These are phyloP conservation scores for Mesocricetus auratus DNA, from an alignment of 2,113 vertebrate genomes.

Conservation along the genomic window DNA sequence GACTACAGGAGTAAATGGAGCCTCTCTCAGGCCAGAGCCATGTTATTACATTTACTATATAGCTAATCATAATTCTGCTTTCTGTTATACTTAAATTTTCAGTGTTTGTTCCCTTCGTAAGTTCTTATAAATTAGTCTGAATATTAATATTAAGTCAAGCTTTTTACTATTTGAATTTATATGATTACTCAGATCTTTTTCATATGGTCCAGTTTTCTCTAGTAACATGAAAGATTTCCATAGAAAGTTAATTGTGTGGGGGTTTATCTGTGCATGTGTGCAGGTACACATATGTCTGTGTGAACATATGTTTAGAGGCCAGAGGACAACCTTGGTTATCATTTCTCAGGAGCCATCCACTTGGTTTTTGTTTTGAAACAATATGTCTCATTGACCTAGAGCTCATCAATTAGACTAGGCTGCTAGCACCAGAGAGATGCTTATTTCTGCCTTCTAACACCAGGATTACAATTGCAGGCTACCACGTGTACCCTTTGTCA, in stretches of 20 bases:
- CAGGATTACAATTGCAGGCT: neutral
- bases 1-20: neutral
- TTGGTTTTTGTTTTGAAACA: neutral
- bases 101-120: neutral
- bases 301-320: neutral
- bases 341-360: neutral
- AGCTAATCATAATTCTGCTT: neutral
- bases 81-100: neutral
- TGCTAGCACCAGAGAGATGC: neutral
- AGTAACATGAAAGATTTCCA: neutral
- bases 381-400: neutral
- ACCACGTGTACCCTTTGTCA: neutral
- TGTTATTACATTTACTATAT: neutral
- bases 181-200: neutral
- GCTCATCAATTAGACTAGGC: neutral
- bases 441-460: neutral
- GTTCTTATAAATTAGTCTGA: constrained; percentile 48
- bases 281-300: neutral
- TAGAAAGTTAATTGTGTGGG: neutral
- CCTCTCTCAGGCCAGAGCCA: neutral
- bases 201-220: constrained; percentile 4
- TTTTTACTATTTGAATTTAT: constrained; percentile 47
- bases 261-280: neutral
- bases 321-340: neutral
- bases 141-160: neutral